Evolutionary conservation across 2,113 vertebrate genomes (phyloP).

Genomic region (Macrotis lagotis): DNA sequence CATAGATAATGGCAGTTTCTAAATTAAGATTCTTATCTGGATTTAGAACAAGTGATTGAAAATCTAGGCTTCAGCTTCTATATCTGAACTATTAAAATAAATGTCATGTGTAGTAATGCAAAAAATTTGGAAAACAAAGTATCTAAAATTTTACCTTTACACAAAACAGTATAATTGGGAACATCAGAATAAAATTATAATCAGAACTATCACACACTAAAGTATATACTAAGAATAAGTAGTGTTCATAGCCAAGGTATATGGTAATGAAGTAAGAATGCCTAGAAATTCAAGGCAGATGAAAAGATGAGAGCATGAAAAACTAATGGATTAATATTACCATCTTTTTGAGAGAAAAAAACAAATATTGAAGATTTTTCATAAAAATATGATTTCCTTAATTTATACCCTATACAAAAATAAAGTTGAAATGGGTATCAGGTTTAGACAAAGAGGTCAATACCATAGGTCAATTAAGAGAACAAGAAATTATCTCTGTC

Average conservation of each 20-base stretch:
- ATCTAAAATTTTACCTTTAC: background rate
- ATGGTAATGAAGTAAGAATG: background rate
- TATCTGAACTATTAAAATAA: constrained; percentile 6
- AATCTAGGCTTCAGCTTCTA: background rate
- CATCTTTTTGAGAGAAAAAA: background rate
- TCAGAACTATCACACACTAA: background rate
- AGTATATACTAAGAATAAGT: background rate
- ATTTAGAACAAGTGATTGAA: constrained; percentile 17
- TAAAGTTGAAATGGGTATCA: no score
- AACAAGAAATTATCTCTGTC: no score
- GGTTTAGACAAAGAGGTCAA: no score
- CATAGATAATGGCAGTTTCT: constrained; percentile 17
- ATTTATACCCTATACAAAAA: no score
- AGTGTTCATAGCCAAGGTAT: background rate
- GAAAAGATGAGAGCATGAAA: background rate
- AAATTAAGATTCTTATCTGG: constrained; percentile 36
- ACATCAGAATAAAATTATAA: background rate
- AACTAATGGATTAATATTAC: background rate
- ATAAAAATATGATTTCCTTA: no score
- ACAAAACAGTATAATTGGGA: background rate
- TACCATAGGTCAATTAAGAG: no score
- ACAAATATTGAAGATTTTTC: background rate
- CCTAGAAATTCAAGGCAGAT: background rate
- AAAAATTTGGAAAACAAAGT: constrained; percentile 15
- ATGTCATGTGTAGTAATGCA: background rate